Conservation (phyloP, 2,888 invertebrate genomes). For the Dromius quadrimaculatus region DNA sequence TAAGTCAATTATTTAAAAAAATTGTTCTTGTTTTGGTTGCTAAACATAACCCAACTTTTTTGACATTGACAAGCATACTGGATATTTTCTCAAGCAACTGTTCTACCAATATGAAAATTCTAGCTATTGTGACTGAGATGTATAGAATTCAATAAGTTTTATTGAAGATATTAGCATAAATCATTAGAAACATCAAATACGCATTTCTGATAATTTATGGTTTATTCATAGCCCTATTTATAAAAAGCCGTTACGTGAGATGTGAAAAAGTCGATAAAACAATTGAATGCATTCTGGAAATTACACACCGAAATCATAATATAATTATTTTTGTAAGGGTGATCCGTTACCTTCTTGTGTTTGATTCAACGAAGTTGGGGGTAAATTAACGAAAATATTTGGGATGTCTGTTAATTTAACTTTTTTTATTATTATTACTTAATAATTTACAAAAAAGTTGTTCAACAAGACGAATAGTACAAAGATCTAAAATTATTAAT, state of each 20-base stretch:
- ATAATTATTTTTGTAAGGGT: too few relatives aligned
- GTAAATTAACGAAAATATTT: too few relatives aligned
- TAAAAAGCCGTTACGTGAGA: constrained; percentile 23
- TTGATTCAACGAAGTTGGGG: too few relatives aligned
- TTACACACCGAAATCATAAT: too few relatives aligned
- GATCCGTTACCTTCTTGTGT: too few relatives aligned
- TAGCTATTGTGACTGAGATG: not conserved
- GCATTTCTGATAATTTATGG: constrained; percentile 9
- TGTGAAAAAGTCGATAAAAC: constrained; percentile 23
- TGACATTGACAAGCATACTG: constrained; percentile 43
- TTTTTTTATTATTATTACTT: too few relatives aligned
- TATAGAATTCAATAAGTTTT: constrained; percentile 3
- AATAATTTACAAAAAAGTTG: too few relatives aligned
- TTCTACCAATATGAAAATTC: constrained; percentile 14
- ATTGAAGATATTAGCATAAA: constrained; percentile 3
- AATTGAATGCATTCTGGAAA: too few relatives aligned
- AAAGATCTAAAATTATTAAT: too few relatives aligned
- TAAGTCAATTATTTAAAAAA: constrained; percentile 20
- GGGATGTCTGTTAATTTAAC: too few relatives aligned
- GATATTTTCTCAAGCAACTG: constrained; percentile 25
- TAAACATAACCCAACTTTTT: constrained; percentile 46
- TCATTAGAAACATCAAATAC: not conserved
- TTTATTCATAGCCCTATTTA: constrained; percentile 37
- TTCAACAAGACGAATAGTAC: too few relatives aligned
- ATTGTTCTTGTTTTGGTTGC: constrained; percentile 47